Percentiles rank a stretch among this genome's conserved stretches.
phyloP scores from a whole-genome alignment of 2,113 vertebrate species.

The Laticauda colubrina region DNA sequence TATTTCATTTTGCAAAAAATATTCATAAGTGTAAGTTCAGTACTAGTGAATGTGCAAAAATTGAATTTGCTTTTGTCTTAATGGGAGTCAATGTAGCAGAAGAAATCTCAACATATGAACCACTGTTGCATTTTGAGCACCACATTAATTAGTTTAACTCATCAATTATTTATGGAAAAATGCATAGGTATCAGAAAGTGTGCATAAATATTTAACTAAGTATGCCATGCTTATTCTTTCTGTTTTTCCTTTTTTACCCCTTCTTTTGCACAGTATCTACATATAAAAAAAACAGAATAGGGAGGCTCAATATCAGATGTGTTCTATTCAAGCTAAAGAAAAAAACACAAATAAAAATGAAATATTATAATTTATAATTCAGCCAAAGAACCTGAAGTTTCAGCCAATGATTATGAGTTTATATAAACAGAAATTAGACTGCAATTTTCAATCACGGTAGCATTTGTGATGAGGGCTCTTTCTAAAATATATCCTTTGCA shows the following conservation, averaged over 20 bases:
- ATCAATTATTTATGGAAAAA: neutral
- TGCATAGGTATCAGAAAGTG: neutral
- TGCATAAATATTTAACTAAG: slow-evolving; percentile 14
- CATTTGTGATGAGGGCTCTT: slow-evolving; percentile 21
- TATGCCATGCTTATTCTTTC: slow-evolving; percentile 6
- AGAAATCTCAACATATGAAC: neutral
- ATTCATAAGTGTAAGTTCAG: neutral
- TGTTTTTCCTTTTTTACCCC: neutral
- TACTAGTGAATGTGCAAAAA: neutral
- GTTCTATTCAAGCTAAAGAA: neutral
- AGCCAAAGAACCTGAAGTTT: neutral
- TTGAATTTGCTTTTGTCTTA: neutral
- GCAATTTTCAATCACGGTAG: neutral
- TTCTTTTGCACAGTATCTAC: neutral
- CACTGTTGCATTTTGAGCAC: neutral
- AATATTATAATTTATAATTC: neutral
- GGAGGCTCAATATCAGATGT: neutral
- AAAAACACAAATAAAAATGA: neutral
- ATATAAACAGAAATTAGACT: neutral
- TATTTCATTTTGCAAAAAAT: neutral
- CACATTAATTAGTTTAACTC: neutral
- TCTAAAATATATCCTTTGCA: slow-evolving; percentile 6
- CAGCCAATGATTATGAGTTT: neutral
- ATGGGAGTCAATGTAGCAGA: neutral
- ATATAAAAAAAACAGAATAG: slow-evolving; percentile 3